Percentiles rank a stretch among this genome's conserved stretches.
Evolutionary conservation across 2,888 invertebrate genomes (phyloP).

Genomic region (Meloe dianella): DNA sequence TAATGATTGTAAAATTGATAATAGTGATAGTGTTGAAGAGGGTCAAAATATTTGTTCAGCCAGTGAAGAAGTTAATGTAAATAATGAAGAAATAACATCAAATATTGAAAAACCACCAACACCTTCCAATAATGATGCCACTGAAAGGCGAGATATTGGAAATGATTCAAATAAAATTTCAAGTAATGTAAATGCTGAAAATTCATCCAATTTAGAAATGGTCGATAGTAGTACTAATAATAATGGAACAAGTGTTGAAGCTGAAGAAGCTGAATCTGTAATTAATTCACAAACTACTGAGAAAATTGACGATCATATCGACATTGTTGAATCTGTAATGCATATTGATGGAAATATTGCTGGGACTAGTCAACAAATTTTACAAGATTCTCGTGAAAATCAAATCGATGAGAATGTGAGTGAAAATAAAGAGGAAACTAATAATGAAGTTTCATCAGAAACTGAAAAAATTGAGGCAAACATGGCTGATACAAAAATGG

Average conservation of each 20-base stretch:
- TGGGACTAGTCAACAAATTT: background rate
- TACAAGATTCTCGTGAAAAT: background rate
- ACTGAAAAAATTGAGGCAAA: background rate
- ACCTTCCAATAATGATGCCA: background rate
- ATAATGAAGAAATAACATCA: background rate
- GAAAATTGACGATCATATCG: background rate
- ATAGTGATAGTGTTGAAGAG: background rate
- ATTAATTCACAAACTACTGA: background rate
- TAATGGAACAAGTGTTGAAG: too few species aligned
- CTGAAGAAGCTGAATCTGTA: background rate
- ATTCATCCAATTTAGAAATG: conserved; percentile 1
- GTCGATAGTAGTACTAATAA: conserved; percentile 12
- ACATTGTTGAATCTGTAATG: background rate
- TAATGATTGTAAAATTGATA: background rate
- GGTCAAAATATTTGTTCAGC: background rate
- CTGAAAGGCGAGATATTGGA: background rate
- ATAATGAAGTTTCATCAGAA: background rate
- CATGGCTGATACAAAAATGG: background rate
- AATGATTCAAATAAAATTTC: background rate
- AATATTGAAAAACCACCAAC: background rate
- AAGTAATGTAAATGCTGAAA: background rate
- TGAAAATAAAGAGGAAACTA: background rate
- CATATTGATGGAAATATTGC: background rate
- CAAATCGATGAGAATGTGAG: background rate
- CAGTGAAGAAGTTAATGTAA: background rate